Conservation (phyloP, 2,797 vertebrate species). For the Jordanella pulchra region DNA sequence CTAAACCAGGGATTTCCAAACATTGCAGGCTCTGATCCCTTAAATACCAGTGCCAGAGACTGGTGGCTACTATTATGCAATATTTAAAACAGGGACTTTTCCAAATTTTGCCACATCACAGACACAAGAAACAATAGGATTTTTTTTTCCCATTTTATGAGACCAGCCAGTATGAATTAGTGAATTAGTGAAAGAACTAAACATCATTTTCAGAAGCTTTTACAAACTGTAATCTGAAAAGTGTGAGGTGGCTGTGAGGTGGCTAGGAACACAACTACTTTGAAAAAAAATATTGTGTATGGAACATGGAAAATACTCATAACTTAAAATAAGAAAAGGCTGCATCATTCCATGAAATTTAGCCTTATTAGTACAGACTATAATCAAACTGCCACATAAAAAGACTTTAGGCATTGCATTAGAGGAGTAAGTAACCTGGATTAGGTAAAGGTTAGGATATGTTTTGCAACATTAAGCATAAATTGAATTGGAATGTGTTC, state of each 20-base stretch:
- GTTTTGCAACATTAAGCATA: constrained; percentile 33
- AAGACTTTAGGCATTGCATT: constrained; percentile 18
- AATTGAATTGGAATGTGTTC: constrained; percentile 51
- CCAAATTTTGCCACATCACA: neutral
- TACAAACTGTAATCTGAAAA: neutral
- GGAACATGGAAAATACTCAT: constrained; percentile 15
- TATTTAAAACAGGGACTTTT: neutral
- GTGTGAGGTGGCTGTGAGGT: neutral
- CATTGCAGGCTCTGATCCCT: too few relatives aligned
- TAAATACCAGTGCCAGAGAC: too few relatives aligned
- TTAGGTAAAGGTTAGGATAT: constrained; percentile 35
- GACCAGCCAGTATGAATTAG: neutral
- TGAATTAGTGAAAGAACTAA: neutral
- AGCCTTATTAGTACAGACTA: constrained; percentile 17
- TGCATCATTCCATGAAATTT: neutral
- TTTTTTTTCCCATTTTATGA: too few relatives aligned
- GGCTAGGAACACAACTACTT: neutral
- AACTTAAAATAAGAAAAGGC: constrained; percentile 19
- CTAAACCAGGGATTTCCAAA: too few relatives aligned
- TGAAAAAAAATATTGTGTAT: neutral
- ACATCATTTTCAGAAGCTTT: too few relatives aligned
- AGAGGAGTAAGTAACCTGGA: constrained; percentile 26
- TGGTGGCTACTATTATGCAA: too few relatives aligned
- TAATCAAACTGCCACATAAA: constrained; percentile 38
- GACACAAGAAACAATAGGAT: neutral